phyloP scores from a whole-genome alignment of 2,113 vertebrate species.

The Tautogolabrus adspersus region DNA sequence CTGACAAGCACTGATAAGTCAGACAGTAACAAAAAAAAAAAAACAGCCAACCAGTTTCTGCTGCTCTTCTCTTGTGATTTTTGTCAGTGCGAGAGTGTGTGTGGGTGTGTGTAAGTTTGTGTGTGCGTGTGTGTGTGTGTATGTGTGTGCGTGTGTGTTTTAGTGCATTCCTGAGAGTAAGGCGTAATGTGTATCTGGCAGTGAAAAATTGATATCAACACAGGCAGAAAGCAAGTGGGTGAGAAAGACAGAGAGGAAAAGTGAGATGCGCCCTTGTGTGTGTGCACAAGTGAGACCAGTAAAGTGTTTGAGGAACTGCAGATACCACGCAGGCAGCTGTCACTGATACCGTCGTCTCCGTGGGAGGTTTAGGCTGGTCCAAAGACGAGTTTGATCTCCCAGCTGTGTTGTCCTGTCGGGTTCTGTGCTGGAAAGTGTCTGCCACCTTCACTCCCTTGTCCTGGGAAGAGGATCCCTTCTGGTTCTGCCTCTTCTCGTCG shows the following conservation, averaged over 20 bases:
- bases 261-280: constrained; percentile 40
- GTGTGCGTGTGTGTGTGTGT: constrained; percentile 20
- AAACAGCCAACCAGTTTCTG: constrained; percentile 39
- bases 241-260: constrained; percentile 55
- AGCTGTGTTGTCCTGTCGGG: constrained; percentile 53
- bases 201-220: constrained; percentile 67
- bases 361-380: constrained; percentile 59
- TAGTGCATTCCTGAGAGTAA: constrained; percentile 23
- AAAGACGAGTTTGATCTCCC: constrained; percentile 22
- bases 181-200: constrained; percentile 56
- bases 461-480: constrained; percentile 50
- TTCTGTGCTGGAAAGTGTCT: constrained; percentile 7
- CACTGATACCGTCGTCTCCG: constrained; percentile 69
- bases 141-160: constrained; percentile 37
- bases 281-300: constrained; percentile 41
- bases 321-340: constrained; percentile 64
- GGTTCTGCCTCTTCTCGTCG: constrained; percentile 59
- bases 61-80: constrained; percentile 52
- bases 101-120: constrained; percentile 35
- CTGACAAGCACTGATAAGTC: constrained; percentile 49
- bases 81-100: constrained; percentile 33
- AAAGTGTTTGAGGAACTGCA: constrained; percentile 56
- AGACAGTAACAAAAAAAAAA: constrained; percentile 65
- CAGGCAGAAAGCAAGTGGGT: constrained; percentile 66
- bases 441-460: constrained; percentile 46